Base-by-base conservation (phyloP, 2,888 invertebrate genomes). In the Ophion ellenae region DNA sequence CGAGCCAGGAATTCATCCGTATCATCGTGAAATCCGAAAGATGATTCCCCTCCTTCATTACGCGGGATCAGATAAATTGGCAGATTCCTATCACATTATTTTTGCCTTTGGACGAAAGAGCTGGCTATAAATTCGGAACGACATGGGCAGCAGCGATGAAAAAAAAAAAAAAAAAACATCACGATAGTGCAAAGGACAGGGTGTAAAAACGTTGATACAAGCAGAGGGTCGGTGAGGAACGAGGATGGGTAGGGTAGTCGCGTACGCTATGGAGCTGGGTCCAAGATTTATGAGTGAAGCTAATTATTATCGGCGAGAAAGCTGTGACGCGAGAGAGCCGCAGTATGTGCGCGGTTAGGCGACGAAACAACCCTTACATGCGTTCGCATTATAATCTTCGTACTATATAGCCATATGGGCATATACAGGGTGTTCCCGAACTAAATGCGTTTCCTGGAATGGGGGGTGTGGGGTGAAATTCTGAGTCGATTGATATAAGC, bases 271-370 rank as follows among this genome's bases (percentile, higher is more conserved):
- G 36, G 64, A 80, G 57, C 74, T 59, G 80, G 69, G 57, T 77
- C 61, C 57, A 69, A 91, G 90, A 91, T 92, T 92, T 91, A 91
- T 90, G 89, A 88, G 85, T 75, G 83, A 76, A 87, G 90, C 90
- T 92, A 91, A 92, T 92, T 92, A 92, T 91, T 88, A 89, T 88
- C 76, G 81, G 88, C 85, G 86, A 88, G 87, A 81, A 86, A 88
- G 86, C 82, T 86, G 87, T 74, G 69, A 47, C 47, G 83, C 75
- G 71, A 69, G 36, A 63, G 32, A 63, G 45, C 67, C 76, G 67
- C 85, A 89, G 86, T 90, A 88, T 90, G 88, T 88, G 90, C 87
- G 84, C 87, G 83, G 83, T 78, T 86, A 70, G 78, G 82, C 83
- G 85, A 89, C 86, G 28, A 14, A 63, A 10, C 83, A 81, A 78